Base-by-base conservation (phyloP, 2,888 invertebrate genomes). In the Athalia circularis region DNA sequence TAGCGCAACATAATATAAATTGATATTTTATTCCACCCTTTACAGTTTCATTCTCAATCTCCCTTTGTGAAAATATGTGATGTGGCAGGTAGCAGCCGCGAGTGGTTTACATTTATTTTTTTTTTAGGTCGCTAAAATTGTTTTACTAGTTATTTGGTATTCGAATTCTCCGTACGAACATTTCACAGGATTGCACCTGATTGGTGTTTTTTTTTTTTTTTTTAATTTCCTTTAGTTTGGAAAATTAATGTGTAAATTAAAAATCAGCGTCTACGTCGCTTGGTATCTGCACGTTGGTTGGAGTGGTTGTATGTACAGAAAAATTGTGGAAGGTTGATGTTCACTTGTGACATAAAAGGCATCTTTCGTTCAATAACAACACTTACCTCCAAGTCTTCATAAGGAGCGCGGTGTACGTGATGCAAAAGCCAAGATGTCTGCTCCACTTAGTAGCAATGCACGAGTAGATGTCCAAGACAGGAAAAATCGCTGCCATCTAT, bases 401-500 rank as follows among this genome's bases (percentile, higher is more conserved):
- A 4, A 98, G 92, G 64, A 98, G 92, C 7, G 98, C 97, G 8
- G 97, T 97, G 88, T 98, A 98, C 1, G 98, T 97, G 80, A 98
- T 94, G 87, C 96, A 96, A 89, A 98, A 98, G 52, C 98, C 98
- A 91, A 98, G 93, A 91, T 98, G 97, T 5, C 97, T 93, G 0
- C 96, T 95, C 98, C 98, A 98, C 90, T 97, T 97, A 7, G 97
- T 96, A 7, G 96, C 95, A 83, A 97, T 95, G 89, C 98, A 98
- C 54, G 96, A 95, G 84, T 95, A 95, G 86, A 94, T 93, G 87
- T 96, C 96, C 86, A 97, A 91, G 67, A 96, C 96, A 7, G 97
- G 96, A 90, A 97, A 98, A 87, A 97, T 96, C 47, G 97, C 96
- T 64, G 96, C 96, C 96, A 97, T 97, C 97, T 97, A 91, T 8